Base-by-base conservation (phyloP, 2,797 vertebrate genomes). In the Petrocephalus sullivani region DNA sequence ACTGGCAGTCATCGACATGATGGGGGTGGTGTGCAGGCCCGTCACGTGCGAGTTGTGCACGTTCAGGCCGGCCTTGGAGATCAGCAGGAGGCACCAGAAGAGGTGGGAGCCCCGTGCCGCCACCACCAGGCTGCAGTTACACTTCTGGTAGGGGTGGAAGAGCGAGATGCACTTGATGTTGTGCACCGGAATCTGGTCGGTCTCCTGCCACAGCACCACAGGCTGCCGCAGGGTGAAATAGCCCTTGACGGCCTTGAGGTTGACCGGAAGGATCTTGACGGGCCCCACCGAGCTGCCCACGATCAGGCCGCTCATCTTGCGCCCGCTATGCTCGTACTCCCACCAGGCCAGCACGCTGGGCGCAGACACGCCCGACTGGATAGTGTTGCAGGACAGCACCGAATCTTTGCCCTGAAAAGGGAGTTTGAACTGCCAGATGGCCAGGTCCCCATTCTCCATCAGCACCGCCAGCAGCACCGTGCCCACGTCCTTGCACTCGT, bases 11-110 rank as follows among this genome's bases (percentile, higher is more conserved):
- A 99, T 93, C 33, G 98, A 98, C 7, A 96, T 93, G 0, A 99
- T 97, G 0, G 98, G 97, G 23, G 97, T 93, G 0, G 97, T 96
- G 91, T 99, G 97, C 2, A 99, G 96, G 41, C 98, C 98, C 0
- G 97, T 97, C 89, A 99, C 96, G 0, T 99, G 98, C 1, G 98
- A 98, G 82, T 98, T 99, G 91, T 98, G 97, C 0, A 99, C 97
- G 0, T 97, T 98, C 1, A 99, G 95, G 28, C 98, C 98, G 0
- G 97, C 96, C 53, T 97, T 97, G 51, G 97, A 97, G 87, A 99
- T 97, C 90, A 97, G 86, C 10, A 99, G 95, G 86, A 99, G 93
- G 91, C 97, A 98, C 98, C 98, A 99, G 23, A 99, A 99, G 81
- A 99, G 92, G 0, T 99, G 99, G 83, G 96, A 94, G 23, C 98